Evolutionary conservation across 2,113 vertebrate genomes (phyloP), one percentile per base, ranked within the genome.

Genomic region (Laterallus jamaicensis): DNA sequence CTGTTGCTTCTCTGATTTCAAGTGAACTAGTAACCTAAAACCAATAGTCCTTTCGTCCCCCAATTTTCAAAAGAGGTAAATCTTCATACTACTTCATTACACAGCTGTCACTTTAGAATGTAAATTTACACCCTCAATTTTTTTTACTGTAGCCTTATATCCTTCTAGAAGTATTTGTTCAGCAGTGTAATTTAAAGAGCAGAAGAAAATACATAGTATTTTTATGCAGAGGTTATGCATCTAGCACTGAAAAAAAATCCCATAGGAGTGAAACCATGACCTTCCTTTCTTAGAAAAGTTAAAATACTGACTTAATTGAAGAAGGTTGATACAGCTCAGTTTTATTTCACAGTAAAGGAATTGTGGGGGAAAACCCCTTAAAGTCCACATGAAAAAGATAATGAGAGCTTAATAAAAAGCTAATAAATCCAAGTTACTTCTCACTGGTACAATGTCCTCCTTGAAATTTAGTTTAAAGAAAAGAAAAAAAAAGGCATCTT

Each of bases 301-400:
- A 79, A 70, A 84, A 79, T 68, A 88, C 2, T 60, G 20, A 87
- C 29, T 73, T 69, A 55, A 59, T 19, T 85, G 47, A 59, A 68
- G 80, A 21, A 80, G 28, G 14, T 62, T 79, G 49, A 42, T 75
- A 35, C 26, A 87, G 26, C 87, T 62, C 42, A 52, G 47, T 77
- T 95, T 95, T 95, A 92, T 95, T 94, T 93, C 39, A 49, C 32
- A 64, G 26, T 58, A 62, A 84, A 85, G 42, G 40, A 63, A 52
- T 63, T 11, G 31, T 4, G 14, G 44, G 44, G 60, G n/a, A 50
- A 85, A 85, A 88, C 63, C 56, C 50, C 66, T 32, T 64, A 11
- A 66, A 82, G 42, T 75, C 69, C 47, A 19, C 6, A 15, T 67
- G 40, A 86, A 32, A 89, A 71, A 86, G 71, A 67, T 58, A 90